A percentile compares a stretch with the other conserved stretches of the same genome.
Evolutionary conservation across 2,113 vertebrate genomes (phyloP).

Genomic region (Mobula birostris): DNA sequence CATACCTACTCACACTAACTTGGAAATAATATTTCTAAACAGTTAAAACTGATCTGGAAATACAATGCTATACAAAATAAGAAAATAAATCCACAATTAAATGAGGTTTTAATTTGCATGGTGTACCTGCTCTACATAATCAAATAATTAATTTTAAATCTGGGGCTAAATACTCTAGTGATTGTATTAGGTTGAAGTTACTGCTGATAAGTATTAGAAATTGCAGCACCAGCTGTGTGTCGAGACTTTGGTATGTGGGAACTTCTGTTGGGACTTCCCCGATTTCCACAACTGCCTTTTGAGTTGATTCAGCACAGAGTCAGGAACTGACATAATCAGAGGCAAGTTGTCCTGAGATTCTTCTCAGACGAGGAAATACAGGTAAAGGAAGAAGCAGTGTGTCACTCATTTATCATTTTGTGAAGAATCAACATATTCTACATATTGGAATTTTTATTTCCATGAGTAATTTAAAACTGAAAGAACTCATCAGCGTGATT

Average conservation of each 20-base stretch:
- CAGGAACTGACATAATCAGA: background rate
- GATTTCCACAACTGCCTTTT: background rate
- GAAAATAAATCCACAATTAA: background rate
- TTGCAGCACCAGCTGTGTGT: background rate
- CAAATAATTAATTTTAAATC: background rate
- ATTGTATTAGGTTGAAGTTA: background rate
- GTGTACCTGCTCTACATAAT: background rate
- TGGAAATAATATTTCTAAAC: background rate
- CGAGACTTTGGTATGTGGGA: no score
- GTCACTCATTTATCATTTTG: background rate
- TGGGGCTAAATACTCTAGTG: background rate
- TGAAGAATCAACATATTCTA: no score
- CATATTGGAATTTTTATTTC: no score
- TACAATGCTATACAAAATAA: constrained; percentile 2
- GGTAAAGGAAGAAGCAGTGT: background rate
- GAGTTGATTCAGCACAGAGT: background rate
- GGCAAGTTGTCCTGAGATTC: background rate
- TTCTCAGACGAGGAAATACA: background rate
- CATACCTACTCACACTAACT: background rate
- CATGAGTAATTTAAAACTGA: no score
- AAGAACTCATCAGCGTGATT: no score
- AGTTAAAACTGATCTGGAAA: background rate
- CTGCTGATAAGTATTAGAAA: background rate
- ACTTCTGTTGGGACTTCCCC: background rate
- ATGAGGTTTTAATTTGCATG: background rate